A percentile compares a stretch with the other conserved stretches of the same genome.
These are phyloP conservation scores for Siniperca obscura DNA, from an alignment of 2,797 vertebrate species.

Conservation along the genomic window DNA sequence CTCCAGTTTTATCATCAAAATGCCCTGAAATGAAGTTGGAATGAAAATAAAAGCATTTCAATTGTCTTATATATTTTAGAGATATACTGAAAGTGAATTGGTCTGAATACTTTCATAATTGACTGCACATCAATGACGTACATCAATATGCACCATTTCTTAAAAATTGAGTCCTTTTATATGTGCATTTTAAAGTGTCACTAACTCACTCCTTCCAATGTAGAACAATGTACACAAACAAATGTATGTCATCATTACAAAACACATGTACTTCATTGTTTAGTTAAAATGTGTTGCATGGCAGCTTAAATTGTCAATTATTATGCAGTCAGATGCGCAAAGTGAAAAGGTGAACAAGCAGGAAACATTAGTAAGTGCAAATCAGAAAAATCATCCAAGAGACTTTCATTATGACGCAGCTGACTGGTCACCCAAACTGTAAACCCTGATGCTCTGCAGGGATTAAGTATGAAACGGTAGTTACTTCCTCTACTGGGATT, in stretches of 20 bases:
- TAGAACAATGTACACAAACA: constrained; percentile 8
- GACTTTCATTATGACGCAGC: constrained; percentile 52
- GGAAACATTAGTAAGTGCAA: constrained; percentile 83
- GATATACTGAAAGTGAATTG: neutral
- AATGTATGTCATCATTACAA: constrained; percentile 13
- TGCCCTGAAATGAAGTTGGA: constrained; percentile 11
- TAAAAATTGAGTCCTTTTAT: neutral
- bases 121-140: neutral
- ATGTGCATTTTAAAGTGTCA: neutral
- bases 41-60: constrained; percentile 1
- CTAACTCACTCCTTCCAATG: constrained; percentile 2
- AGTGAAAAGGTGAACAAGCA: constrained; percentile 77
- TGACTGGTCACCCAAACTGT: constrained; percentile 46
- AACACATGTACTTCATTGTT: constrained; percentile 20
- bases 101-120: neutral
- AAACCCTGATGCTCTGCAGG: constrained; percentile 63
- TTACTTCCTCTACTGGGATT: constrained; percentile 64
- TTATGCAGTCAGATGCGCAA: constrained; percentile 67
- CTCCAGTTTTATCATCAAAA: neutral
- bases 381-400: constrained; percentile 67
- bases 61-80: neutral
- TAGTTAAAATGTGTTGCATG: constrained; percentile 43
- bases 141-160: neutral
- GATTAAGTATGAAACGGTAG: constrained; percentile 65
- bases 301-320: constrained; percentile 53